A percentile compares a stretch with the other conserved stretches of the same genome.
Conservation (phyloP, 2,797 vertebrate genomes). For the Coilia nasus region DNA sequence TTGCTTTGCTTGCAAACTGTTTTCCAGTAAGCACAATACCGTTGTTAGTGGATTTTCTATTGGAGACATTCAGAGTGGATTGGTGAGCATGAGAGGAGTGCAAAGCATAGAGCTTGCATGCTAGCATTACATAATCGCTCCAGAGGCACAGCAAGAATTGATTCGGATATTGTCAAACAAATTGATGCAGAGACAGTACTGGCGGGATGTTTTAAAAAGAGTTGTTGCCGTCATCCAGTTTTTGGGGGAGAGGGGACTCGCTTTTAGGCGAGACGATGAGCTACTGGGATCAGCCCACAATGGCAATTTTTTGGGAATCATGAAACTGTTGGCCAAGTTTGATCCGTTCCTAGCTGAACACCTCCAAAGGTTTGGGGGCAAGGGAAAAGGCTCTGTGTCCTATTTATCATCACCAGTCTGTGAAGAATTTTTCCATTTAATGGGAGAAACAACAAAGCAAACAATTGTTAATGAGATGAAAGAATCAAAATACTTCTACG, state of each 20-base stretch:
- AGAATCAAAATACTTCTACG: constrained; percentile 32
- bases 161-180: not conserved
- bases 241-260: constrained; percentile 27
- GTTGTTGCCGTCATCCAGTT: constrained; percentile 20
- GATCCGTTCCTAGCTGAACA: too few species aligned
- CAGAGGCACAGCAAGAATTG: too few species aligned
- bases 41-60: too few species aligned
- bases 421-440: constrained; percentile 29
- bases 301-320: too few species aligned
- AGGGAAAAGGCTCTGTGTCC: constrained; percentile 11
- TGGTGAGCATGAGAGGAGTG: constrained; percentile 7
- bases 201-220: constrained; percentile 22
- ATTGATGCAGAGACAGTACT: constrained; percentile 24
- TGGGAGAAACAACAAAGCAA: constrained; percentile 28
- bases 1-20: too few species aligned
- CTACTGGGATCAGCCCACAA: too few species aligned
- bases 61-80: too few species aligned
- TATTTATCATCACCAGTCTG: constrained; percentile 33
- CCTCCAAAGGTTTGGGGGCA: too few species aligned
- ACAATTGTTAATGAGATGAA: not conserved
- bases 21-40: too few species aligned
- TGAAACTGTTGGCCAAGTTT: too few species aligned
- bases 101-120: not conserved
- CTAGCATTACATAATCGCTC: constrained; percentile 21
- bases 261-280: too few species aligned